Evolutionary conservation across 2,888 invertebrate species (phyloP).

Genomic region (Trichopoda pennipes): DNA sequence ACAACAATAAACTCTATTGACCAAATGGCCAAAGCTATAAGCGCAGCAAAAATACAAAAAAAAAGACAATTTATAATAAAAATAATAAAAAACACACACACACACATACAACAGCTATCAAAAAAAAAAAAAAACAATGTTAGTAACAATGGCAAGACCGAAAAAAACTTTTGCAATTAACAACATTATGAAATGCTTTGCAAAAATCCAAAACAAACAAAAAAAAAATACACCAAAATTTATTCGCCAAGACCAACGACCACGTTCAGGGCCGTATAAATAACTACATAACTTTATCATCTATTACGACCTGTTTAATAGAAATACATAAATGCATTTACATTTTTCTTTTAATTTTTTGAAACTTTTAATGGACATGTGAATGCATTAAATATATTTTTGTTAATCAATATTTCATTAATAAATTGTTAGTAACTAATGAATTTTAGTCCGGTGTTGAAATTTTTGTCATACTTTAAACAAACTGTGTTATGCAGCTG

Average conservation of each 20-base stretch:
- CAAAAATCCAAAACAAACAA: conserved; percentile 34
- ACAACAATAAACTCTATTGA: conserved; percentile 35
- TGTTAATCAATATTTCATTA: too few relatives aligned
- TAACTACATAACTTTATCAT: conserved; percentile 57
- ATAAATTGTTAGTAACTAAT: too few relatives aligned
- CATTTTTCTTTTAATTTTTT: not conserved
- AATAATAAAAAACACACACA: conserved; percentile 72
- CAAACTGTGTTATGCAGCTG: too few relatives aligned
- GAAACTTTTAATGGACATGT: not conserved
- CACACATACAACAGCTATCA: conserved; percentile 31
- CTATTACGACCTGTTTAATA: conserved; percentile 48
- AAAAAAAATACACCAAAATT: conserved; percentile 50
- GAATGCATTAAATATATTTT: not conserved
- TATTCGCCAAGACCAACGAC: conserved; percentile 75
- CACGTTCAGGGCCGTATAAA: conserved; percentile 74
- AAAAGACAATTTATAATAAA: conserved; percentile 66
- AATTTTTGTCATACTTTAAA: too few relatives aligned
- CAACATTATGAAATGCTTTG: conserved; percentile 71
- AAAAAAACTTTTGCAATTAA: conserved; percentile 68
- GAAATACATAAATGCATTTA: not conserved
- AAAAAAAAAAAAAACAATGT: conserved; percentile 19
- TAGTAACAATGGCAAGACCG: conserved; percentile 18
- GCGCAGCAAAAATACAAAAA: conserved; percentile 28
- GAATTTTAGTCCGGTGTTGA: too few relatives aligned
- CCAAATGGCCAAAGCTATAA: conserved; percentile 26